These are phyloP conservation scores for Neosilurus hyrtlii DNA, from an alignment of 2,797 vertebrate species.

Conservation along the genomic window DNA sequence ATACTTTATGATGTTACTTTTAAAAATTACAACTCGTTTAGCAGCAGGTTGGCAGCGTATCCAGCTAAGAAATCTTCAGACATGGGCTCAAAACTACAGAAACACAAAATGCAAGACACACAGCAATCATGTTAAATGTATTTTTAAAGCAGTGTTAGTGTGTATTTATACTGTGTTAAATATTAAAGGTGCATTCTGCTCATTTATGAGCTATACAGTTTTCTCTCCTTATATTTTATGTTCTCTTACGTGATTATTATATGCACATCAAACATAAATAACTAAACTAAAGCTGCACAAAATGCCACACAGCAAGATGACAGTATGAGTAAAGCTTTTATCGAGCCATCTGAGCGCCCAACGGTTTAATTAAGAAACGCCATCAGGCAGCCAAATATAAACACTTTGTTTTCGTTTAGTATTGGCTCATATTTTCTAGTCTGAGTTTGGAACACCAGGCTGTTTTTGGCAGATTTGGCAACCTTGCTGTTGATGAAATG, in stretches of 20 bases:
- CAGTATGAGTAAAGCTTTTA: neutral
- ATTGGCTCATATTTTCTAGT: neutral
- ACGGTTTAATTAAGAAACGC: neutral
- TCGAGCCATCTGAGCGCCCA: neutral
- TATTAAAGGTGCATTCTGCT: neutral
- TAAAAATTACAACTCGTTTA: neutral
- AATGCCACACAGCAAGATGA: slow-evolving; percentile 14
- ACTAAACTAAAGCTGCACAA: neutral
- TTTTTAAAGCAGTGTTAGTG: neutral
- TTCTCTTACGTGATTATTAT: neutral
- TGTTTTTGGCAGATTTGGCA: neutral
- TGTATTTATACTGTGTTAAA: neutral
- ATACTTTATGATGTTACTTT: neutral
- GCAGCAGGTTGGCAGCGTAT: neutral
- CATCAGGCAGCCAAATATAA: neutral
- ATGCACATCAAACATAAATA: neutral
- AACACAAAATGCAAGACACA: neutral
- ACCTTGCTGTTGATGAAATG: neutral
- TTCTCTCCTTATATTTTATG: neutral
- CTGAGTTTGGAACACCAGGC: neutral
- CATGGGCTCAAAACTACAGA: neutral
- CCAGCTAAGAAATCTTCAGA: neutral
- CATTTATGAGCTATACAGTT: neutral
- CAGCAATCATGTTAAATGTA: neutral
- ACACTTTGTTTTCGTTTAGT: neutral